Base-by-base conservation (phyloP, 2,888 invertebrate genomes). In the Drosophila gaucha region DNA sequence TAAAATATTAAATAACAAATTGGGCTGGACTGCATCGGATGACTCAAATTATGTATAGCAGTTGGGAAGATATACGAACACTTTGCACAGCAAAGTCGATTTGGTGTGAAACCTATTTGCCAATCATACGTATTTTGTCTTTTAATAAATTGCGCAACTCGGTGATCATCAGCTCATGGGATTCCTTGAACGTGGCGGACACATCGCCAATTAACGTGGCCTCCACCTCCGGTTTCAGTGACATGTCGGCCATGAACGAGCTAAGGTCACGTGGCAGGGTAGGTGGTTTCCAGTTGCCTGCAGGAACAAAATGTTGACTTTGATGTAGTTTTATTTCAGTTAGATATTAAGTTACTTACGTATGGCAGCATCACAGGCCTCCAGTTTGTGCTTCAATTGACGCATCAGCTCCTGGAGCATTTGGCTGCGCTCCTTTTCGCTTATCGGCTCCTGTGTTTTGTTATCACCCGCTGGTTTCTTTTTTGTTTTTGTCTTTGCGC, bases 221-320 rank as follows among this genome's bases (percentile, higher is more conserved):
- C 71, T 92, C 92, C 2, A 90, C 86, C 58, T 91, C 89, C 3
- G 92, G 90, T 68, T 91, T 91, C 0, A 92, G 65, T 16, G 91
- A 91, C 90, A 92, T 91, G 59, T 91, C 91, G 16, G 91, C 88
- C 91, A 92, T 91, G 39, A 90, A 91, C 1, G 91, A 90, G 50
- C 83, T 89, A 10, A 92, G 77, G 38, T 90, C 89, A 14, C 88
- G 86, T 1, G 91, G 89, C 63, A 91, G 80, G 20, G 79, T 75
- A 6, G 91, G 91, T 12, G 82, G 66, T 67, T 89, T 90, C 92
- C 92, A 92, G 24, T 73, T 79, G 39, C 80, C 91, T 91, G 50
- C 6, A 4, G 2, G 31, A 24, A 35, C 1, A 35, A 47, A 39
- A 24, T 18, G 16, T 22, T 16, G 1, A 31, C 2, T 35, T 24